A percentile compares a stretch with the other conserved stretches of the same genome.
phyloP scores from a whole-genome alignment of 2,888 invertebrate species.

The Drosophila robusta region DNA sequence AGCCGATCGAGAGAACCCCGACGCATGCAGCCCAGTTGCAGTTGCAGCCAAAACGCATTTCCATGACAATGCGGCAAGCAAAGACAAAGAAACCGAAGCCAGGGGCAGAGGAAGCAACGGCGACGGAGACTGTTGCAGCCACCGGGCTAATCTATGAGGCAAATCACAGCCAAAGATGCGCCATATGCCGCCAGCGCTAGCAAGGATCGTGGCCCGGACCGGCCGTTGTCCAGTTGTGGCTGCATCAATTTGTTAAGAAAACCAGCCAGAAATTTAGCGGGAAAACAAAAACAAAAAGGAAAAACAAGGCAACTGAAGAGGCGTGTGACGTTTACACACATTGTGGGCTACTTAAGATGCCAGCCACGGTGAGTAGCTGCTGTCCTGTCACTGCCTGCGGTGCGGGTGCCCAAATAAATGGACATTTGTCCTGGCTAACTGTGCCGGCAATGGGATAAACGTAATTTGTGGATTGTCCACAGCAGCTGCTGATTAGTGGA shows the following conservation, averaged over 20 bases:
- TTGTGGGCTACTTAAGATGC: conserved; percentile 66
- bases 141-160: conserved; percentile 68
- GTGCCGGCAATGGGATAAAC: conserved; percentile 79
- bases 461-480: conserved; percentile 81
- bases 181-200: conserved; percentile 50
- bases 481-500: conserved; percentile 35
- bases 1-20: conserved; percentile 19
- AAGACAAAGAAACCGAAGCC: conserved; percentile 47
- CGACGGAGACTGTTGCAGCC: conserved; percentile 12
- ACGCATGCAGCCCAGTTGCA: conserved; percentile 36
- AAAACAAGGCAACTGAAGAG: conserved; percentile 65
- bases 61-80: conserved; percentile 67
- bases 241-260: conserved; percentile 71
- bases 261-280: conserved; percentile 56
- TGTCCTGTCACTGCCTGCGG: conserved; percentile 19
- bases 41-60: conserved; percentile 57
- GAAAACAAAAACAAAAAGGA: conserved; percentile 46
- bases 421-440: conserved; percentile 48
- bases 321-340: conserved; percentile 81
- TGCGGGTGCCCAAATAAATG: conserved; percentile 52
- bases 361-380: conserved; percentile 47
- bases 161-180: conserved; percentile 68
- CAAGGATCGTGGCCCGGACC: conserved; percentile 38
- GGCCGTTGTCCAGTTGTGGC: conserved; percentile 59
- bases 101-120: background rate